phyloP scores from a whole-genome alignment of 35 echinoderm and acorn worm species.

The Anneissia japonica region DNA sequence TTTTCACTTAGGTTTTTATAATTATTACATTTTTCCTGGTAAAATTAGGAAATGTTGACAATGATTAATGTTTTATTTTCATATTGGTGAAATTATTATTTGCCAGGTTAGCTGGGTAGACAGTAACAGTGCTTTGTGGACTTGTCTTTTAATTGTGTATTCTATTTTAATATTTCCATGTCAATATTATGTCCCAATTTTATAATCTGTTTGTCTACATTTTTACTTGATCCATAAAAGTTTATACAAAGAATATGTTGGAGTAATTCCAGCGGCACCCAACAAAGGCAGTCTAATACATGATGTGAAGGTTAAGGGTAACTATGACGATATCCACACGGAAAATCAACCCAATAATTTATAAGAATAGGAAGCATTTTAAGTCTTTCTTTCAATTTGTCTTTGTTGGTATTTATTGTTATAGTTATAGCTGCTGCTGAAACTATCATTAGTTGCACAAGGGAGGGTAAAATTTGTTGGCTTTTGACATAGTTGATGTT shows the following conservation, averaged over 20 bases:
- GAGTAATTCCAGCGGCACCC: not conserved
- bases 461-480: too few species aligned
- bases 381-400: not conserved
- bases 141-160: not conserved
- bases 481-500: too few species aligned
- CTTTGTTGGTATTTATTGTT: not conserved
- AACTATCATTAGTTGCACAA: too few species aligned
- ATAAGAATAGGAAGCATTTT: not conserved
- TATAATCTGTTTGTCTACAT: not conserved
- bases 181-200: not conserved
- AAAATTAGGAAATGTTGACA: too few species aligned
- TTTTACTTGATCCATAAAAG: not conserved
- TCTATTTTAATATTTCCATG: not conserved
- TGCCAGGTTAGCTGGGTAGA: too few species aligned
- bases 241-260: not conserved
- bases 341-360: not conserved
- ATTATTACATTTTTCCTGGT: too few species aligned
- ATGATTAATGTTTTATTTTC: too few species aligned
- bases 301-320: not conserved
- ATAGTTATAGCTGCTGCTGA: too few species aligned
- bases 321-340: not conserved
- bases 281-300: not conserved
- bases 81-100: too few species aligned
- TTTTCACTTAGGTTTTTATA: too few species aligned
- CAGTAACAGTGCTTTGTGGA: too few species aligned